Conservation (phyloP, 2,888 invertebrate species). For the Coelopa pilipes region DNA sequence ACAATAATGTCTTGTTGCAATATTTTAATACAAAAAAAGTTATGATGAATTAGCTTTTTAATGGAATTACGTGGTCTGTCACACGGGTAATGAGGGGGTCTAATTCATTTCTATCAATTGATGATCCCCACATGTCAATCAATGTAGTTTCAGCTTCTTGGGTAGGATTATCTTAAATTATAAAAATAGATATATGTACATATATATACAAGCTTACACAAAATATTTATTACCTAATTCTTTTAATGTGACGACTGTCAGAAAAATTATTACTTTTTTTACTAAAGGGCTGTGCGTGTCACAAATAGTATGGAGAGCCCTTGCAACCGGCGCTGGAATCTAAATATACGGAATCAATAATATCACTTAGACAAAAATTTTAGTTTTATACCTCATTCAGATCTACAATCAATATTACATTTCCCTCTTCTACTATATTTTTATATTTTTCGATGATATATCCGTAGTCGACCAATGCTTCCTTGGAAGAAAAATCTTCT, state of each 20-base stretch:
- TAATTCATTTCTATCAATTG: constrained; percentile 52
- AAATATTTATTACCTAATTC: constrained; percentile 20
- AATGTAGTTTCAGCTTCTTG: constrained; percentile 53
- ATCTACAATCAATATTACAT: constrained; percentile 59
- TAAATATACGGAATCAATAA: constrained; percentile 37
- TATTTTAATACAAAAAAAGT: background rate
- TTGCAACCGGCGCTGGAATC: constrained; percentile 60
- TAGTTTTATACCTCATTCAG: constrained; percentile 54
- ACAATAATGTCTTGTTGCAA: no score
- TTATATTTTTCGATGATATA: constrained; percentile 57
- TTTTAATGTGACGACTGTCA: constrained; percentile 58
- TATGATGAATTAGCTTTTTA: background rate
- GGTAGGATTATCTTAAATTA: constrained; percentile 42
- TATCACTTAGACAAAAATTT: background rate
- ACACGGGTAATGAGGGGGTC: constrained; percentile 61
- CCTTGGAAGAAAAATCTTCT: constrained; percentile 51
- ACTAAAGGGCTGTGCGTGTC: constrained; percentile 69
- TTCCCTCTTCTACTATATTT: constrained; percentile 52
- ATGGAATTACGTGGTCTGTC: constrained; percentile 58
- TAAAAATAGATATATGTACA: background rate
- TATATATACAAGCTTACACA: constrained; percentile 24
- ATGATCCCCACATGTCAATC: constrained; percentile 53
- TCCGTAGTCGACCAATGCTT: constrained; percentile 55
- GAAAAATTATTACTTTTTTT: constrained; percentile 65
- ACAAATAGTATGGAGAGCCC: constrained; percentile 71